Evolutionary conservation across 2,888 invertebrate species (phyloP).

Genomic region (Philhelius pedissequus): DNA sequence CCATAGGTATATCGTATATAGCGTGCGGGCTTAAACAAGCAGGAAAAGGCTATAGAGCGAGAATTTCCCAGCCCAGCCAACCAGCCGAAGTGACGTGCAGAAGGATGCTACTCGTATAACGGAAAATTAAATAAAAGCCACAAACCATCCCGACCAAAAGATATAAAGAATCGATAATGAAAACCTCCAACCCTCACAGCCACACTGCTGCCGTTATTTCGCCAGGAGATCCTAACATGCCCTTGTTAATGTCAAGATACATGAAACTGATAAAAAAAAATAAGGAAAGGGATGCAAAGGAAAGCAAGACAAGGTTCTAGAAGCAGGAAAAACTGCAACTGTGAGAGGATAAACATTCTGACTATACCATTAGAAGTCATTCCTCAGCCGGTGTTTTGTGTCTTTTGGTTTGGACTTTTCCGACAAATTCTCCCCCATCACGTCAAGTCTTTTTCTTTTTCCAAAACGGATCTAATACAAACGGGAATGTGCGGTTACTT

Average conservation of each 20-base stretch:
- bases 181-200: constrained; percentile 25
- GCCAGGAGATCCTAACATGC: constrained; percentile 14
- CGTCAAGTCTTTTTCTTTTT: background rate
- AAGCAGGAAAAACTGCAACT: constrained; percentile 12
- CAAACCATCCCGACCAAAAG: constrained; percentile 39
- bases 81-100: too few species aligned
- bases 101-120: constrained; percentile 25
- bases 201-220: background rate
- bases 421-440: background rate
- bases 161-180: constrained; percentile 65
- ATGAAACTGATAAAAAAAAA: constrained; percentile 62
- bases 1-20: background rate
- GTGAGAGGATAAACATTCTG: background rate
- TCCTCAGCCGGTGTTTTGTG: constrained; percentile 32
- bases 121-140: constrained; percentile 66
- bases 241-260: constrained; percentile 68
- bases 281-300: background rate
- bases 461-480: constrained; percentile 26
- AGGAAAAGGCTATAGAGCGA: background rate
- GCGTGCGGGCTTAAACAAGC: background rate
- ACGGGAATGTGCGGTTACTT: constrained; percentile 53
- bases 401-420: constrained; percentile 16
- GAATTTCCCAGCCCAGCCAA: too few species aligned
- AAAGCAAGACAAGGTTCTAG: background rate
- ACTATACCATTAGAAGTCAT: constrained; percentile 57